Conservation (phyloP, 1,140 invertebrate genomes). For the Eriosoma lanigerum region DNA sequence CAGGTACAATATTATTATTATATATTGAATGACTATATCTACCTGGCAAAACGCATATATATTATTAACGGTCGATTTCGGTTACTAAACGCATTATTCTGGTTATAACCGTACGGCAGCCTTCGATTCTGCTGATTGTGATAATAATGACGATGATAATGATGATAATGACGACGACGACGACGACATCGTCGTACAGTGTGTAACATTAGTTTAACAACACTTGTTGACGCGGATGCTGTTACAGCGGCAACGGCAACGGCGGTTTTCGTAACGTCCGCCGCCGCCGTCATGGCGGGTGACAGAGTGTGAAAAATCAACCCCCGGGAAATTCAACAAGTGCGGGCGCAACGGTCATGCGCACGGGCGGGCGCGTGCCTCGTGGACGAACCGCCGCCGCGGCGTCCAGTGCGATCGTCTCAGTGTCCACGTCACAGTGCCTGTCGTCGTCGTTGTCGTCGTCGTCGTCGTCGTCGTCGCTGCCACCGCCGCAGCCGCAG, state of each 20-base stretch:
- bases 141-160: no score
- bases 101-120: no score
- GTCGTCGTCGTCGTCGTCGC: background rate
- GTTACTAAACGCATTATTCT: no score
- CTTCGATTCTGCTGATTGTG: no score
- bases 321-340: conserved; percentile 39
- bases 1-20: no score
- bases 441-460: background rate
- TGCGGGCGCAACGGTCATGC: conserved; percentile 33
- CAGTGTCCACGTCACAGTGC: background rate
- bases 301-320: background rate
- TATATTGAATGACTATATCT: no score
- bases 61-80: no score
- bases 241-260: no score
- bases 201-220: no score
- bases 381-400: conserved; percentile 1
- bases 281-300: background rate
- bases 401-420: conserved; percentile 17
- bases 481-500: background rate
- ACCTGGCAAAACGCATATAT: no score
- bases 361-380: conserved; percentile 20
- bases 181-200: no score
- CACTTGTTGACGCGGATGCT: conserved; percentile 8
- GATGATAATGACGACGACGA: no score
- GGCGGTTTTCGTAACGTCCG: background rate